A percentile compares a stretch with the other conserved stretches of the same genome.
Conservation (phyloP, 2,888 invertebrate species). For the Cremastobaeus sp. region DNA sequence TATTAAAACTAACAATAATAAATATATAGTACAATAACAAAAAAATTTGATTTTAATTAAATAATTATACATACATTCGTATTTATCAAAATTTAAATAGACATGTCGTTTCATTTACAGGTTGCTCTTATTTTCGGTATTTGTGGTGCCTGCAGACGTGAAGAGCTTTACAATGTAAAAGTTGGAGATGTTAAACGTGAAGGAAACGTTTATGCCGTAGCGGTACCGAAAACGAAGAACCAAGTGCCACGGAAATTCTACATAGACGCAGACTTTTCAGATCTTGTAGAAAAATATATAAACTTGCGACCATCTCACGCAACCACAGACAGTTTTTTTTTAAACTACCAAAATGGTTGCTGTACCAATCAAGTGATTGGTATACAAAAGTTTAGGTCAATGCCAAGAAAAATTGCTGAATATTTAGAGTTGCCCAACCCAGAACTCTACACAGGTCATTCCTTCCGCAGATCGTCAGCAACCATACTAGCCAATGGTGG, state of each 20-base stretch:
- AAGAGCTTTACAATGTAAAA: conserved; percentile 19
- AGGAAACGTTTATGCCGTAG: conserved; percentile 16
- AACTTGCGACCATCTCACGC: conserved; percentile 24
- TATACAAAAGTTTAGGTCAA: conserved; percentile 55
- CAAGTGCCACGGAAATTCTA: conserved; percentile 25
- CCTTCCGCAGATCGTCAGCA: conserved; percentile 50
- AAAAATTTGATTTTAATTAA: too few species aligned
- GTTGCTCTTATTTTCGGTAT: conserved; percentile 36
- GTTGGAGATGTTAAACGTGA: conserved; percentile 14
- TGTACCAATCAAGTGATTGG: conserved; percentile 52
- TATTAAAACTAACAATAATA: too few species aligned
- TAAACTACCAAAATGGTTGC: conserved; percentile 57
- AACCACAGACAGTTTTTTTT: conserved; percentile 31
- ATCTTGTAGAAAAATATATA: conserved; percentile 9
- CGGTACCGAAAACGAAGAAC: conserved; percentile 27
- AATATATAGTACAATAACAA: too few species aligned
- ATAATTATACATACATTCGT: too few species aligned
- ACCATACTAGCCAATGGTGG: conserved; percentile 51
- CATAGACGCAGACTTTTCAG: conserved; percentile 16
- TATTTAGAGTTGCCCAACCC: conserved; percentile 41
- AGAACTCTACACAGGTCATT: neutral
- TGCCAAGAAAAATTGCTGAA: conserved; percentile 60
- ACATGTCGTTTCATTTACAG: too few species aligned
- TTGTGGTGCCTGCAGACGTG: conserved; percentile 20
- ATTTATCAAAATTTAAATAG: too few species aligned